phyloP scores from a whole-genome alignment of 2,797 vertebrate species.

The Falco berigora region DNA sequence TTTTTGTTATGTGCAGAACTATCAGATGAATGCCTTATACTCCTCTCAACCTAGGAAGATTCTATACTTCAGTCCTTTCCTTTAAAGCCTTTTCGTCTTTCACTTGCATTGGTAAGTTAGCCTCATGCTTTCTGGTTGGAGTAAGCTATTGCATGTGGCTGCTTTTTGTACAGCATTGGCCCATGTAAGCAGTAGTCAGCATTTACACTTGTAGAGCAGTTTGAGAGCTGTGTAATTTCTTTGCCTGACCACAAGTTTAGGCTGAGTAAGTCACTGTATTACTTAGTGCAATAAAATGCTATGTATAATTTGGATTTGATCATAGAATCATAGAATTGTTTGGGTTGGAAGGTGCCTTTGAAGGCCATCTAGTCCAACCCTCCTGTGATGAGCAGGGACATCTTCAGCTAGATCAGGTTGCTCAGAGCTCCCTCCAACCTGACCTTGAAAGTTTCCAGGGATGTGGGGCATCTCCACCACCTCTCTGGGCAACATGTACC shows the following conservation, averaged over 20 bases:
- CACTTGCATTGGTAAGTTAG: neutral
- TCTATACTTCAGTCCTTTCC: neutral
- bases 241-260: neutral
- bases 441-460: neutral
- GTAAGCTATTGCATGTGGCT: neutral
- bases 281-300: neutral
- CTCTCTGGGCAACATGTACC: too few species aligned
- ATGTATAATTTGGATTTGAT: neutral
- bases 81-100: neutral
- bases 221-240: neutral
- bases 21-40: neutral
- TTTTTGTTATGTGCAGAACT: neutral
- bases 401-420: too few species aligned
- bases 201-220: neutral
- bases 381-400: too few species aligned
- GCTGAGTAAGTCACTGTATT: neutral
- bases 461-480: neutral
- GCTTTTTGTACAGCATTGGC: neutral
- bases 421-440: neutral
- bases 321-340: neutral
- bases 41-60: fast-evolving
- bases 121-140: neutral
- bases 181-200: neutral
- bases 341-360: too few species aligned
- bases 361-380: too few species aligned